Base-by-base conservation (phyloP, 2,888 invertebrate species). In the Taenaris catops region DNA sequence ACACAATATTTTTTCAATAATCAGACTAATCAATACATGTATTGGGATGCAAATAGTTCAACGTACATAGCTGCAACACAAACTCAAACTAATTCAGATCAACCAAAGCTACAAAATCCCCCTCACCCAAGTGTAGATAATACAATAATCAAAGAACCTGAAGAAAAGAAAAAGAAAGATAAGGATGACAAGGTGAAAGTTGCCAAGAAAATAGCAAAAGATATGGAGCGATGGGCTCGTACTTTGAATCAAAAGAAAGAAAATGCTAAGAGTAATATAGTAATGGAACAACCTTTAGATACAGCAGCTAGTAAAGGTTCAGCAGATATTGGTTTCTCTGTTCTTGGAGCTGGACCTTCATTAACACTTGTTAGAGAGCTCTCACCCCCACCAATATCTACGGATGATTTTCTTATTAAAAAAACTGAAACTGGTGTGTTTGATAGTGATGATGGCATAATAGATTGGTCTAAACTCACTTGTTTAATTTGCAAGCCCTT, bases 1-100 rank as follows among this genome's bases (percentile, higher is more conserved):
- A 96, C 98, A 1, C 96, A 94, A 63, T 99, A 99, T 75, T 99
- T 98, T 74, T 99, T 94, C 83, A 98, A 99, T 71, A 93, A 95
- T 53, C 93, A 94, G 51, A 93, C 93, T 0, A 94, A 93, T 50
- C 94, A 96, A 62, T 99, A 97, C 74, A 90, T 98, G 63, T 99
- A 98, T 65, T 99, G 98, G 97, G 97, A 98, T 78, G 90, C 91
- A 0, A 89, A 91, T 0, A 90, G 88, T 20, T 88, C 87, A 39
- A 92, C 92, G 0, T 93, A 93, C 51, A 70, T 89, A 9, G 79
- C 89, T 8, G 90, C 89, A 0, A 60, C 73, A 7, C 75, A 79
- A 40, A 51, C 46, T 4, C 75, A 68, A 34, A 74, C 71, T 49
- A 80, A 78, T 36, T 71, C 72, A 1, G 74, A 76, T 5, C 80